phyloP scores from a whole-genome alignment of 2,797 vertebrate species.

The Poecilia wingei region DNA sequence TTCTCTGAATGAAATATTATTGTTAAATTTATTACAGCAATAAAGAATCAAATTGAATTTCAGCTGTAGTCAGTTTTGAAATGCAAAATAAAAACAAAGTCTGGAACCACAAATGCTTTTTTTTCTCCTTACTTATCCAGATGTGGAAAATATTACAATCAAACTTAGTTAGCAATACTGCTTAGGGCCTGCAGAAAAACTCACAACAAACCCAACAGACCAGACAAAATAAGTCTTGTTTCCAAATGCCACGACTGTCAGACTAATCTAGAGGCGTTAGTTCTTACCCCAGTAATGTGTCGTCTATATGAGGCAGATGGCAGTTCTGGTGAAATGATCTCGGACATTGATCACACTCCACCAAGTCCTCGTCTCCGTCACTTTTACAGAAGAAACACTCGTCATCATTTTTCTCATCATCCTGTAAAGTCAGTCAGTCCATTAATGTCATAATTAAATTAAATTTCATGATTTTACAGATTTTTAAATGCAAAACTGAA shows the following conservation, averaged over 20 bases:
- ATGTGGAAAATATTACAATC: not conserved
- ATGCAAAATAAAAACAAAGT: not conserved
- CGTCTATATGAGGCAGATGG: constrained; percentile 67
- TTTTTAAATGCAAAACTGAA: not conserved
- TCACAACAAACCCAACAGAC: not conserved
- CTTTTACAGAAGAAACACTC: constrained; percentile 68
- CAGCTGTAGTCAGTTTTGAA: not conserved
- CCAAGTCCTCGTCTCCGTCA: constrained; percentile 22
- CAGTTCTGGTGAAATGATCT: constrained; percentile 76
- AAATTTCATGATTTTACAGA: not conserved
- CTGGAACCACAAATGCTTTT: not conserved
- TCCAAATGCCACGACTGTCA: not conserved
- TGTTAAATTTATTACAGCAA: not conserved
- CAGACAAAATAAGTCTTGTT: not conserved
- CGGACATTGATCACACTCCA: constrained; percentile 74
- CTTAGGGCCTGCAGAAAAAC: not conserved
- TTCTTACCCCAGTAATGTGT: constrained; percentile 44
- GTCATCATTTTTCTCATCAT: constrained; percentile 72
- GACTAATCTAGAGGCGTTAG: not conserved
- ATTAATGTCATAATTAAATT: not conserved
- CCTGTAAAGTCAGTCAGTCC: constrained; percentile 44
- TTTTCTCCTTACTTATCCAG: not conserved
- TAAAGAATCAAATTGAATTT: not conserved
- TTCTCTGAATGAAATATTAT: not conserved
- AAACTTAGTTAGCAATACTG: not conserved